These are phyloP conservation scores for Pachyuromys duprasi DNA, from an alignment of 2,797 vertebrate genomes.

Conservation along the genomic window DNA sequence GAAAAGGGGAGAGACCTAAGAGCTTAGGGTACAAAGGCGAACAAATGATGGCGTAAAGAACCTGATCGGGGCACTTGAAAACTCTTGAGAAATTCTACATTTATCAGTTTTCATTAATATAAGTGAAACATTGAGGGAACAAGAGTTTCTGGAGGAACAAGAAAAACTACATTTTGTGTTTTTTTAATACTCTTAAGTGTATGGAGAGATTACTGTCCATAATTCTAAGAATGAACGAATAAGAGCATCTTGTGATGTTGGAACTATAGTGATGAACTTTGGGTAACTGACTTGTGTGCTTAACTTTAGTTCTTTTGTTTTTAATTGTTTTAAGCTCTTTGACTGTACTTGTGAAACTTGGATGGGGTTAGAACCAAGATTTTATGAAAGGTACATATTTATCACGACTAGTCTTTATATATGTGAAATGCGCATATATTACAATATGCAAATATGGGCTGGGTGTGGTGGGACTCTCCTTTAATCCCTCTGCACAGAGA, in stretches of 20 bases:
- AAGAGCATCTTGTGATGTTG: background rate
- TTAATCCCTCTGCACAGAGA: background rate
- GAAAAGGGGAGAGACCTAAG: background rate
- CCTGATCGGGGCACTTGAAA: background rate
- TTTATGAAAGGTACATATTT: slow-evolving; percentile 46
- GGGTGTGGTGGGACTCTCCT: background rate
- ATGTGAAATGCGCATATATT: background rate
- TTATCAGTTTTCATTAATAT: slow-evolving; percentile 32
- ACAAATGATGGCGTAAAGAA: background rate
- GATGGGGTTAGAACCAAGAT: slow-evolving; percentile 33
- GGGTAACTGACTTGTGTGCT: background rate
- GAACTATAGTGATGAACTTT: slow-evolving; percentile 39
- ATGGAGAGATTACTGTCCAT: background rate
- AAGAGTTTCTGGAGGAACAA: slow-evolving; percentile 8
- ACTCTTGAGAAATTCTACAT: slow-evolving; percentile 5
- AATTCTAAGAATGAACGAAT: slow-evolving; percentile 56
- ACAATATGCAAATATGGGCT: background rate
- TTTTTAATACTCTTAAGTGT: background rate
- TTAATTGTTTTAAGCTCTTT: slow-evolving; percentile 9
- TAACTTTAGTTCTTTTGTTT: background rate
- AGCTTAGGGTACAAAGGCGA: background rate
- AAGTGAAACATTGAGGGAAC: slow-evolving; percentile 16
- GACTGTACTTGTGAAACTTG: slow-evolving; percentile 41
- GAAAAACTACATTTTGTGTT: background rate
- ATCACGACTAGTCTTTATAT: background rate